A percentile compares a stretch with the other conserved stretches of the same genome.
phyloP scores from a whole-genome alignment of 1,140 invertebrate genomes.

The Pygmarrhopalites habei region DNA sequence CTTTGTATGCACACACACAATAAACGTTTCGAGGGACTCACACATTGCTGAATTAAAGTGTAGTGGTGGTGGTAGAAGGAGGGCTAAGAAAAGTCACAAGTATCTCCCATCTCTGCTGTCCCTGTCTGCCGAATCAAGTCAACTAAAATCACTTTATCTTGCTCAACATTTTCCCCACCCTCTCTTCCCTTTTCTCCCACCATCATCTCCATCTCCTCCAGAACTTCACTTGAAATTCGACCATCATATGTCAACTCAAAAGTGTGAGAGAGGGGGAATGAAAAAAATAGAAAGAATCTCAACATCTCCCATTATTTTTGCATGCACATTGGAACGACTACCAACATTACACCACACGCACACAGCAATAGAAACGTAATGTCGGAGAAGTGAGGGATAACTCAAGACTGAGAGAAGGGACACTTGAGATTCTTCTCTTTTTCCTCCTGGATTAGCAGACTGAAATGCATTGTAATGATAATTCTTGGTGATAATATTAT shows the following conservation, averaged over 20 bases:
- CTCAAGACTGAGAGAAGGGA: too few relatives aligned
- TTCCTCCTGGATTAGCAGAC: too few relatives aligned
- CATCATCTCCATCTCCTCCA: background rate
- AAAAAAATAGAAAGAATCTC: too few relatives aligned
- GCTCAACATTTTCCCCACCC: conserved; percentile 10
- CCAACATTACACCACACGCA: too few relatives aligned
- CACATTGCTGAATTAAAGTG: conserved; percentile 19
- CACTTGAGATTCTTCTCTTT: too few relatives aligned
- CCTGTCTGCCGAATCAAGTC: conserved; percentile 24
- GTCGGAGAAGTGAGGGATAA: too few relatives aligned
- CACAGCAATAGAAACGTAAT: too few relatives aligned
- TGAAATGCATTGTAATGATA: too few relatives aligned
- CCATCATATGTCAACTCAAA: background rate
- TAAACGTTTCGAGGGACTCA: conserved; percentile 7
- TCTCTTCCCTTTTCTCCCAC: background rate
- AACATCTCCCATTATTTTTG: background rate
- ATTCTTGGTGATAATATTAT: too few relatives aligned
- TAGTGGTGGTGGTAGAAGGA: background rate
- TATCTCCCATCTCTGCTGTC: conserved; percentile 14
- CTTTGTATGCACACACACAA: too few relatives aligned
- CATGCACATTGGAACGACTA: too few relatives aligned
- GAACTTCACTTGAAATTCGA: background rate
- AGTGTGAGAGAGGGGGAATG: too few relatives aligned
- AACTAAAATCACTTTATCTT: conserved; percentile 24
- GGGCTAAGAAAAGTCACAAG: conserved; percentile 3